A percentile compares a stretch with the other conserved stretches of the same genome.
Conservation (phyloP, 2,113 vertebrate species). For the Dromiciops gliroides region DNA sequence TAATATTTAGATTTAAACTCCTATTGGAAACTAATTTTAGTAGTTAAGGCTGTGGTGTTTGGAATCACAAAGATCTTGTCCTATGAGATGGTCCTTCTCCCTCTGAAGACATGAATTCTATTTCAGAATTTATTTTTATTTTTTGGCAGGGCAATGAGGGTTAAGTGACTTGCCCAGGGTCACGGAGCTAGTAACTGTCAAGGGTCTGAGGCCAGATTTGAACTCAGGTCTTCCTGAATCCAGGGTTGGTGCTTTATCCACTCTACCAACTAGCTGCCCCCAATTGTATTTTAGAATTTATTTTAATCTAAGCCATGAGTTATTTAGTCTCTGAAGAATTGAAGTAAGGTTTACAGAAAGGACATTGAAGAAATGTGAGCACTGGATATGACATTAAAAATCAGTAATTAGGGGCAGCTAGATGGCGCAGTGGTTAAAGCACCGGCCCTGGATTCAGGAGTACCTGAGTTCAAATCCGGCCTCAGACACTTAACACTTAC, state of each 20-base stretch:
- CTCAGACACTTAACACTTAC: too few relatives aligned
- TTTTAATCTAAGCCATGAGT: not conserved
- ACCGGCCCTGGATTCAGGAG: too few relatives aligned
- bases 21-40: not conserved
- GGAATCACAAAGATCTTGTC: not conserved
- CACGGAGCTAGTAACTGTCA: too few relatives aligned
- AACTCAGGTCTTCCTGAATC: too few relatives aligned
- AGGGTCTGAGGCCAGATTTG: too few relatives aligned
- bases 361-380: not conserved
- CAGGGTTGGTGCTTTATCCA: too few relatives aligned
- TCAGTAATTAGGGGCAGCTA: too few relatives aligned
- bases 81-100: not conserved
- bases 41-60: not conserved
- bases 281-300: not conserved
- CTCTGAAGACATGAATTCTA: not conserved
- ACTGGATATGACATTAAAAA: not conserved
- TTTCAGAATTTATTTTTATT: not conserved
- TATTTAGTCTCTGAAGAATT: not conserved
- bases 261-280: too few relatives aligned
- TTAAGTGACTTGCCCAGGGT: too few relatives aligned
- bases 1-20: not conserved
- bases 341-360: not conserved
- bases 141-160: too few relatives aligned
- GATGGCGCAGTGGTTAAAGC: too few relatives aligned
- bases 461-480: too few relatives aligned